Evolutionary conservation across 2,888 invertebrate species (phyloP).

Genomic region (Neelides folsomi): DNA sequence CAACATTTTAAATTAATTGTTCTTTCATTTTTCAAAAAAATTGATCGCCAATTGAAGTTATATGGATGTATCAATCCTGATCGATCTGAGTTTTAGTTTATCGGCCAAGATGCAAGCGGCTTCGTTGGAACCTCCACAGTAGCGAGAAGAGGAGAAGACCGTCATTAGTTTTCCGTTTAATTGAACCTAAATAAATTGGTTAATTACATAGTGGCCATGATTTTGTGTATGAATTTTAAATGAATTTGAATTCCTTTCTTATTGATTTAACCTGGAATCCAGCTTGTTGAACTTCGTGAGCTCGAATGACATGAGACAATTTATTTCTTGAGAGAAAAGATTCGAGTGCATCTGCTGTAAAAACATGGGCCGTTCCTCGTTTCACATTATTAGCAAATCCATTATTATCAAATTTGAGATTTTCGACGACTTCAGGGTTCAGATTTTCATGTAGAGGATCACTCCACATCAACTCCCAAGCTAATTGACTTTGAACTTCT

Average conservation of each 20-base stretch:
- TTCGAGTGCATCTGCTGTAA: slow-evolving; percentile 53
- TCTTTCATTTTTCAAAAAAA: too few species aligned
- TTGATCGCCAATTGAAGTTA: too few species aligned
- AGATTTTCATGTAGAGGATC: slow-evolving; percentile 49
- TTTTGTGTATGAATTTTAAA: not conserved
- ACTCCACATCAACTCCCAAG: slow-evolving; percentile 70
- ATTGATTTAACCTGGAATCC: slow-evolving; percentile 58
- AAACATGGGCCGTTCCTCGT: slow-evolving; percentile 60
- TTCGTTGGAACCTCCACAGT: slow-evolving; percentile 59
- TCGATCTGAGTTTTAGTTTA: slow-evolving; percentile 49
- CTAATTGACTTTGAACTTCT: slow-evolving; percentile 53
- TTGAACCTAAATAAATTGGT: slow-evolving; percentile 46
- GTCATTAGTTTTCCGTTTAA: slow-evolving; percentile 55
- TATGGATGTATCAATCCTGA: slow-evolving; percentile 45
- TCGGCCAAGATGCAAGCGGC: slow-evolving; percentile 57
- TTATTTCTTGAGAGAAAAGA: slow-evolving; percentile 52
- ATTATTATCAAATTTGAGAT: slow-evolving; percentile 29
- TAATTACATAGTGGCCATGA: too few species aligned
- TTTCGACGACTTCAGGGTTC: not conserved
- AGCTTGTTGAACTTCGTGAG: slow-evolving; percentile 57
- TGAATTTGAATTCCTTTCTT: slow-evolving; percentile 3
- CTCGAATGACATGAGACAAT: slow-evolving; percentile 56
- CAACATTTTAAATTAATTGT: too few species aligned
- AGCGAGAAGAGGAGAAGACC: slow-evolving; percentile 60
- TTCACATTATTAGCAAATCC: slow-evolving; percentile 55